phyloP scores from a whole-genome alignment of 2,888 invertebrate genomes.

The Amiota mariae region DNA sequence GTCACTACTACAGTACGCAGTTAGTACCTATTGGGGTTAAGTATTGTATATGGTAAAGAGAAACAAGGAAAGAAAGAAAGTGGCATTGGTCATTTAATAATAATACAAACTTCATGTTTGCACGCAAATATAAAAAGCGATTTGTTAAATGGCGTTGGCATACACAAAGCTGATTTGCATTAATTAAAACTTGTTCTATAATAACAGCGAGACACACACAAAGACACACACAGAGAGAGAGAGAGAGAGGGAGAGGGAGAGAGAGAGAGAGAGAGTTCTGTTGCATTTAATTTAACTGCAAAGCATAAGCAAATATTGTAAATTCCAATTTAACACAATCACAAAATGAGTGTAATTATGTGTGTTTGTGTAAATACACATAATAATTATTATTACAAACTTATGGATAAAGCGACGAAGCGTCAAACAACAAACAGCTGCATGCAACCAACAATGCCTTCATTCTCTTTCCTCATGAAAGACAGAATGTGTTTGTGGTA shows the following conservation, averaged over 20 bases:
- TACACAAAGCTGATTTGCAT: conserved; percentile 43
- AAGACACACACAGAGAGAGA: too few relatives aligned
- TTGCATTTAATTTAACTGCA: neutral
- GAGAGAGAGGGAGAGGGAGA: neutral
- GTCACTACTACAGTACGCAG: too few relatives aligned
- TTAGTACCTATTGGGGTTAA: too few relatives aligned
- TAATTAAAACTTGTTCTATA: conserved; percentile 50
- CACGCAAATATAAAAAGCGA: neutral
- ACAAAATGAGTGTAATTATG: neutral
- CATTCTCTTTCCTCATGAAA: too few relatives aligned
- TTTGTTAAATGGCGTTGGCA: conserved; percentile 15
- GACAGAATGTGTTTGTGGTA: too few relatives aligned
- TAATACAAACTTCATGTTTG: conserved; percentile 18
- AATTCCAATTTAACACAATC: neutral
- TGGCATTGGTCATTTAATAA: neutral
- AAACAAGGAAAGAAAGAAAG: too few relatives aligned
- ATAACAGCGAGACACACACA: too few relatives aligned
- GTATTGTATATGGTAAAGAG: too few relatives aligned
- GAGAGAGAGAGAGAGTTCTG: neutral
- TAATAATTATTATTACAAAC: neutral
- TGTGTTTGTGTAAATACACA: too few relatives aligned
- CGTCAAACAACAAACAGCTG: too few relatives aligned
- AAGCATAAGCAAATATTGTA: neutral
- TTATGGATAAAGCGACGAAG: too few relatives aligned
- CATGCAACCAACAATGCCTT: too few relatives aligned